phyloP scores from a whole-genome alignment of 2,797 vertebrate genomes.

The Helicolenus hilgendorfi region DNA sequence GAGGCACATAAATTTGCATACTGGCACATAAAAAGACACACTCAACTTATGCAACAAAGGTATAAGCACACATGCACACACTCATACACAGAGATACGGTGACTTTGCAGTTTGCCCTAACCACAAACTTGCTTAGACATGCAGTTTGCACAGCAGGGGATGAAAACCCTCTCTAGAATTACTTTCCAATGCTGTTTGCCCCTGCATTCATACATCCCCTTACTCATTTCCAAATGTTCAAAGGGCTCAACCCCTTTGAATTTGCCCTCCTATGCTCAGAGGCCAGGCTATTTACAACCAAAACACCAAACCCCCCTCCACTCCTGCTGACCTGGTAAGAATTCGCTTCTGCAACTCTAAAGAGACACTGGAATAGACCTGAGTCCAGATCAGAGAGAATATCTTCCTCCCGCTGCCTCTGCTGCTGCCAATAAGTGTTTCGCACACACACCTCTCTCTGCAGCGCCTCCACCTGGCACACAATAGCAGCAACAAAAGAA shows the following conservation, averaged over 20 bases:
- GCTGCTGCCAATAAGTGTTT: conserved; percentile 88
- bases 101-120: neutral
- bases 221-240: conserved; percentile 20
- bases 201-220: neutral
- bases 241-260: conserved; percentile 18
- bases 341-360: conserved; percentile 47
- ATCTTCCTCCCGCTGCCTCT: conserved; percentile 89
- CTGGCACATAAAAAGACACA: neutral
- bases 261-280: neutral
- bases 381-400: conserved; percentile 86
- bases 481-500: neutral
- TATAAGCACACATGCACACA: neutral
- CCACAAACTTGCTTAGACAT: neutral
- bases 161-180: conserved; percentile 8
- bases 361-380: conserved; percentile 74
- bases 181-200: neutral
- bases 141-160: neutral
- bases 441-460: conserved; percentile 88
- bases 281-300: conserved; percentile 4
- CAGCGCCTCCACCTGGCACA: conserved; percentile 88
- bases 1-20: neutral
- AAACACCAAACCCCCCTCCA: neutral
- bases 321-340: conserved; percentile 66
- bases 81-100: neutral
- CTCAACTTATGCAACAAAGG: neutral